Conservation (phyloP, 2,797 vertebrate genomes). For the Sebastes elongatus region DNA sequence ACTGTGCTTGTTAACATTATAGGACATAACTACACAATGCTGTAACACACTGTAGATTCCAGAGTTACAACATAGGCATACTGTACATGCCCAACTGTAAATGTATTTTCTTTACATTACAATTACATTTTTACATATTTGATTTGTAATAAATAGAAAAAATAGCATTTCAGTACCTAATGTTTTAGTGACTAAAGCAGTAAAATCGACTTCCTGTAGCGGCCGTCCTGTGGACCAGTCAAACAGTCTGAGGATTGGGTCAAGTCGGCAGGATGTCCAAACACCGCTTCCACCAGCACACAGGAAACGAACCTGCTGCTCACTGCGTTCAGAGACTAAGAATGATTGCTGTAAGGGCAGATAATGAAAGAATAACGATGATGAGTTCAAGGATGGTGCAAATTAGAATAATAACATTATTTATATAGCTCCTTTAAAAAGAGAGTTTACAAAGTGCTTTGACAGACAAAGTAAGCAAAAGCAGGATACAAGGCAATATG, state of each 20-base stretch:
- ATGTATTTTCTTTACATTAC: background rate
- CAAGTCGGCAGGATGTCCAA: slow-evolving; percentile 83
- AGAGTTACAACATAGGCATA: background rate
- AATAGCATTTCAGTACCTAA: slow-evolving; percentile 63
- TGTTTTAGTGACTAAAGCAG: slow-evolving; percentile 78
- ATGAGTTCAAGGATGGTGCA: background rate
- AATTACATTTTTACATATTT: background rate
- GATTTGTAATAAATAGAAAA: background rate
- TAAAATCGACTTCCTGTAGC: slow-evolving; percentile 83
- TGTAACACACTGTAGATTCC: background rate
- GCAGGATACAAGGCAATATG: too few relatives aligned
- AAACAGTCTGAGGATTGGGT: slow-evolving; percentile 81
- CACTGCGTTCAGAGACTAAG: slow-evolving; percentile 80
- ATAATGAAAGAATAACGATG: background rate
- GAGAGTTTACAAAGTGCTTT: too few relatives aligned
- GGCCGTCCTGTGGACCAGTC: slow-evolving; percentile 83
- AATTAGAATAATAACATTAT: background rate
- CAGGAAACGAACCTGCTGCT: slow-evolving; percentile 86
- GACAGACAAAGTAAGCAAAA: too few relatives aligned
- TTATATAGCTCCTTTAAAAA: too few relatives aligned
- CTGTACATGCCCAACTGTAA: background rate
- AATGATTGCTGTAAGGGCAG: slow-evolving; percentile 76
- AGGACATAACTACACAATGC: background rate
- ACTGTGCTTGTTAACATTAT: background rate
- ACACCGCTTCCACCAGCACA: slow-evolving; percentile 83